Evolutionary conservation across 2,113 vertebrate genomes (phyloP).

Genomic region (Pituophis catenifer): DNA sequence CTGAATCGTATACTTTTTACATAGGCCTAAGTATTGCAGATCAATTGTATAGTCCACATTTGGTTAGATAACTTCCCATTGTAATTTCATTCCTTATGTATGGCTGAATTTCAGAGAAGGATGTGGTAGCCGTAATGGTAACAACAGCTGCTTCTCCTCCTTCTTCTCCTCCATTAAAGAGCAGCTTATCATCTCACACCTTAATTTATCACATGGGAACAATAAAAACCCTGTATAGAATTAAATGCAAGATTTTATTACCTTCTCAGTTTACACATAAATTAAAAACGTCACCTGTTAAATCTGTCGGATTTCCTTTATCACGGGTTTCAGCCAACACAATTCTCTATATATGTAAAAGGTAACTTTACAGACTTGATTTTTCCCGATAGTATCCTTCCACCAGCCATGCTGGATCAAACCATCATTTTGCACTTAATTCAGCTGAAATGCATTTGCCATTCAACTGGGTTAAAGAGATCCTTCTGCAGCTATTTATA

Average conservation of each 20-base stretch:
- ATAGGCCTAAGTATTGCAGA: background rate
- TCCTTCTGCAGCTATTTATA: background rate
- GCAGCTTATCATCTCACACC: conserved; percentile 11
- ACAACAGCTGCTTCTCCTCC: background rate
- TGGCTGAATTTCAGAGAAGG: background rate
- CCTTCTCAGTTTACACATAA: conserved; percentile 33
- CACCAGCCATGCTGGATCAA: background rate
- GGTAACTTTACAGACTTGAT: conserved; percentile 23
- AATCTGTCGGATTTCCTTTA: conserved; percentile 35
- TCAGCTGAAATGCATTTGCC: background rate
- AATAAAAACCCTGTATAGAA: conserved; percentile 26
- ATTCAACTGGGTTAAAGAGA: background rate
- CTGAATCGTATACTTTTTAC: background rate
- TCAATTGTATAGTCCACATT: conserved; percentile 7
- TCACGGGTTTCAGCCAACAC: conserved; percentile 27
- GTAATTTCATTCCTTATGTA: background rate
- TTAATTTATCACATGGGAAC: conserved; percentile 29
- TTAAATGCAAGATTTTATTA: conserved; percentile 36
- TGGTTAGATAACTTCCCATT: conserved; percentile 15
- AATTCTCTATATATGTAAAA: conserved; percentile 27
- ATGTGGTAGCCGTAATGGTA: background rate
- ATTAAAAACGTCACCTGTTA: conserved; percentile 49
- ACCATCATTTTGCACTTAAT: background rate
- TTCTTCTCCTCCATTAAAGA: background rate
- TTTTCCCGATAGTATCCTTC: background rate